phyloP scores from a whole-genome alignment of 2,888 invertebrate species.

The Melanotus villosus region DNA sequence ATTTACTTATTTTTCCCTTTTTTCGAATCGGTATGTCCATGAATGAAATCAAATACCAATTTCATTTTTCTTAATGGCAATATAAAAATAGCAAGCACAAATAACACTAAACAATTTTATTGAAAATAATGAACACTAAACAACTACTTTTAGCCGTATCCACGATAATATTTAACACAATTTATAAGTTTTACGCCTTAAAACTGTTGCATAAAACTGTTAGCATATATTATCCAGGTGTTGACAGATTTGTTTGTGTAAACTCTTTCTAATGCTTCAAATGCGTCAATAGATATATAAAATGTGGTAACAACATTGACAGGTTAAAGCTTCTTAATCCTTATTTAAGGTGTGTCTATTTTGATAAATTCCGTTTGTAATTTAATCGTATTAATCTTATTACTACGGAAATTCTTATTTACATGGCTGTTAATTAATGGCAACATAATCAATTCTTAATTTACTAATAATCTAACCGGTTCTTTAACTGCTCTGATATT shows the following conservation, averaged over 20 bases:
- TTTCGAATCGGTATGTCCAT: no score
- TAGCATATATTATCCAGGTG: not conserved
- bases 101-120: no score
- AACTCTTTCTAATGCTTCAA: conserved; percentile 4
- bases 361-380: not conserved
- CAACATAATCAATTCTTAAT: not conserved
- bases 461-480: no score
- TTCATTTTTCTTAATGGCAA: no score
- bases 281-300: conserved; percentile 13
- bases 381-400: not conserved
- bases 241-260: conserved; percentile 9
- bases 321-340: conserved; percentile 23
- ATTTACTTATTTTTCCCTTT: no score
- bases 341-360: conserved; percentile 1
- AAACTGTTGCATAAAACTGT: not conserved
- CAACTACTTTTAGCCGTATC: no score
- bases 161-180: no score
- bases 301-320: conserved; percentile 4
- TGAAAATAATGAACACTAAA: no score
- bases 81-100: no score
- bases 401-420: not conserved
- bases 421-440: not conserved
- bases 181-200: no score
- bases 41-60: no score
- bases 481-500: no score